Base-by-base conservation (phyloP, 2,888 invertebrate species). In the Phyto melanocephala region DNA sequence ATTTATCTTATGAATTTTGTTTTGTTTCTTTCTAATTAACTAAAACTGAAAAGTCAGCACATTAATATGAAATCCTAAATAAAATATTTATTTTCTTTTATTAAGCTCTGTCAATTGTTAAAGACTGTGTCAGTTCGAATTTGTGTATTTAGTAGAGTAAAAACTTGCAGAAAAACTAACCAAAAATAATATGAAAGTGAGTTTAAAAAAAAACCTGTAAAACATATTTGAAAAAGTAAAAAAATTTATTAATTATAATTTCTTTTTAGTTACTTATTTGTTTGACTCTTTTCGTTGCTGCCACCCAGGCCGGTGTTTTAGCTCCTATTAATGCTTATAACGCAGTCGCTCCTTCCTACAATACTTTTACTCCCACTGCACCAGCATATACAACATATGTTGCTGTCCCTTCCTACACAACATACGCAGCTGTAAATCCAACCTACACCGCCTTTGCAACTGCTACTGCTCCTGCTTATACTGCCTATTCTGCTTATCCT, bases 241-340 rank as follows among this genome's bases (percentile, higher is more conserved):
- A 11, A 20, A 33, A n/a, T 11, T 20, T 11, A 70, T 17, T 24
- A 17, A 37, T 24, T 20, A 3, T 40, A 37, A 45, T n/a, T 54
- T 28, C 35, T 52, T 56, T 54, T 24, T 67, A 89, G 88, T 88
- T 88, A 87, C 84, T 89, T 84, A 86, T 89, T 84, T 88, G 88
- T 86, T 87, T 89, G 81, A 85, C 86, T 76, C 86, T 89, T 67
- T 88, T 86, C 85, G 68, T 89, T 52, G 89, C 89, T 84, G 88
- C 80, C 77, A 88, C 88, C 60, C 88, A 88, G 85, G 89, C 89
- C 77, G 88, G 88, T 50, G 85, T 81, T 68, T 77, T 89, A 20
- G 65, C 80, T 45, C 83, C 85, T 17, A 33, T 81, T 13, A 52
- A 72, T 45, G 84, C 86, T 8, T 85, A 86, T 22, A 82, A 84